Base-by-base conservation (phyloP, 2,888 invertebrate species). In the Synergus gifuensis region DNA sequence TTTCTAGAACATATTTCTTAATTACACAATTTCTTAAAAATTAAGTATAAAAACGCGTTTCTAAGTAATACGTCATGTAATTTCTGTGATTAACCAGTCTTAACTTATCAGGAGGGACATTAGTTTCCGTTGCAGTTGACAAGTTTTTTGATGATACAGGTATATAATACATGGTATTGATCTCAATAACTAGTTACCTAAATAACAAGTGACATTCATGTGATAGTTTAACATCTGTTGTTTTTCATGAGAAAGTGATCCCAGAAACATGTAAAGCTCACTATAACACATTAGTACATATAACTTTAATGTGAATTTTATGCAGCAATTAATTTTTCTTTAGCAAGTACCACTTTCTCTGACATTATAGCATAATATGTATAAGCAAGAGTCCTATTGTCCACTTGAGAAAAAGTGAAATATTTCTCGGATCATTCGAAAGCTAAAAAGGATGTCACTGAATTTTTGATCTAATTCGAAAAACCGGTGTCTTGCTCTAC, bases 311-410 rank as follows among this genome's bases (percentile, higher is more conserved):
- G 54, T 54, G 0, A 0, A 49, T 54, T 73, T 73, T 73, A 73
- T 73, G 18, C 54, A n/a, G 8, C 14, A 69, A 49, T 49, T 49
- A 49, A 12, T n/a, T n/a, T 44, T 46, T 46, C 22, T 36, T n/a
- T n/a, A 5, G 36, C 11, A 22, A 54, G n/a, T 12, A 54, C 54
- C n/a, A 49, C 73, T 69, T 46, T 46, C 44, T 73, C 69, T 11
- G 14, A n/a, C n/a, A 54, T 69, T 69, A 69, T 28, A 69, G 46
- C 69, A 28, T 11, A 46, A 46, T 3, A 28, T 28, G 22, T 28
- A 46, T 11, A 54, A 73, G 54, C 54, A 73, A 73, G 36, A 54
- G 73, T 36, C n/a, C 73, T n/a, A 8, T 73, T 73, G 73, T 73
- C n/a, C 14, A 54, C 11, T 73, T 73, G 16, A 3, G n/a, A 36